These are phyloP conservation scores for Drosophila austrosaltans DNA, from an alignment of 2,888 invertebrate species.

Conservation along the genomic window DNA sequence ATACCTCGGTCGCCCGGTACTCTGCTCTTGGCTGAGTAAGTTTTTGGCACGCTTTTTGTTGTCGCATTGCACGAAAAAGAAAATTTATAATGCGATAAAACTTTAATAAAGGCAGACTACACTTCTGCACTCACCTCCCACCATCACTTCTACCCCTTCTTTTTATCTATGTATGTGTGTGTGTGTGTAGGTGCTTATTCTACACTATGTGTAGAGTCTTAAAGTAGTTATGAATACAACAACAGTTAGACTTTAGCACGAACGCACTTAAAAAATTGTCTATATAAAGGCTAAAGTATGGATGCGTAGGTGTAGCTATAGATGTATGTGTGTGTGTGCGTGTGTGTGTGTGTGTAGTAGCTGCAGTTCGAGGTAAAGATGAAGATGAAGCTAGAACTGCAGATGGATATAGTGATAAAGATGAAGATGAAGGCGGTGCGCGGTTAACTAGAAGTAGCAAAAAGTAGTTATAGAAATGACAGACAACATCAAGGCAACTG, in stretches of 20 bases:
- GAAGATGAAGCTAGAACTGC: background rate
- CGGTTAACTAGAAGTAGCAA: constrained; percentile 77
- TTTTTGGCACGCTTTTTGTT: constrained; percentile 73
- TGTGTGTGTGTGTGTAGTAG: constrained; percentile 2
- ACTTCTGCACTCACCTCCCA: constrained; percentile 16
- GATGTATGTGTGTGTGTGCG: background rate
- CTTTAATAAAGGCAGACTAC: constrained; percentile 74
- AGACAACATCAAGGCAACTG: constrained; percentile 57
- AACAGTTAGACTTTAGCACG: constrained; percentile 67
- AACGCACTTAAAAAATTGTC: constrained; percentile 78
- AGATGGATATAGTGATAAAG: background rate
- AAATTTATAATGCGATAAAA: constrained; percentile 80
- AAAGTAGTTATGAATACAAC: constrained; percentile 78
- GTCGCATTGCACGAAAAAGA: constrained; percentile 57
- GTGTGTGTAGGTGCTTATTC: constrained; percentile 47
- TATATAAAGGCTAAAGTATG: constrained; percentile 79
- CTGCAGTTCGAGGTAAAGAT: background rate
- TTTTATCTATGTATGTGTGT: constrained; percentile 10
- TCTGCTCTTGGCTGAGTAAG: constrained; percentile 17
- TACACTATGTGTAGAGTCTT: constrained; percentile 24
- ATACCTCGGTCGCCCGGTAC: constrained; percentile 17
- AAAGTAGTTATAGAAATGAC: constrained; percentile 77
- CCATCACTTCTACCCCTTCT: background rate
- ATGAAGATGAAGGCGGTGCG: constrained; percentile 17
- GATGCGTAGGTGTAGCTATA: constrained; percentile 20